Base-by-base conservation (phyloP, 1,140 invertebrate genomes). In the Bombus ignitus region DNA sequence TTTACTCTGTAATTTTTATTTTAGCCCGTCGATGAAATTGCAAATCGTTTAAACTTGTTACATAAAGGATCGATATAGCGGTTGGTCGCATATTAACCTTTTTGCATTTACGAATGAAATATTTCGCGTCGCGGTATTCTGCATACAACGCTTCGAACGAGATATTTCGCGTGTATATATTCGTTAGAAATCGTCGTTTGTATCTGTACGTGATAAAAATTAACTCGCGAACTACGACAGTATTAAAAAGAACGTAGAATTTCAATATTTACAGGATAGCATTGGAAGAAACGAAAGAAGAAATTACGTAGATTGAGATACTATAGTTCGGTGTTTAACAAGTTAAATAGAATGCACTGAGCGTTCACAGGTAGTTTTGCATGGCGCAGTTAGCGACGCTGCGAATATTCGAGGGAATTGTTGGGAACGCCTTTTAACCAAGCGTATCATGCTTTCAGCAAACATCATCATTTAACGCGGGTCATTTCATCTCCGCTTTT, bases 351-450 rank as follows among this genome's bases (percentile, higher is more conserved):
- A 65, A 78, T 68, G 59, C 72, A 53, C 65, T 53, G 62, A 83
- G 3, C 62, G 83, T 81, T 47, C 76, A 84, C 88, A 81, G 84
- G 76, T 88, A 87, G 86, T 89, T 53, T 53, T 90, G 89, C 89
- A 90, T 90, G 89, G 53, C 25, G 85, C 81, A 87, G 59, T 86
- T 82, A 89, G 71, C 37, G 35, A 68, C 44, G 57, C 73, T 78
- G 76, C 42, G 44, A 68, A 62, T 57, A 73, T 66, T 83, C 77
- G 25, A 65, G 25, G 57, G 37, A 28, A 44, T 83, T 35, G 57
- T 79, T 70, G 28, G 68, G 22, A 62, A 75, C 59, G n/a, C 25
- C 39, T 47, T 79, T 70, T 72, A 39, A 37, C 53, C 76, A 37
- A 59, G 25, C n/a, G 25, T 32, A 25, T 59, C 68, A 32, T 37